These are phyloP conservation scores for Acanthacorydalis orientalis DNA, from an alignment of 2,888 invertebrate species.

Conservation along the genomic window DNA sequence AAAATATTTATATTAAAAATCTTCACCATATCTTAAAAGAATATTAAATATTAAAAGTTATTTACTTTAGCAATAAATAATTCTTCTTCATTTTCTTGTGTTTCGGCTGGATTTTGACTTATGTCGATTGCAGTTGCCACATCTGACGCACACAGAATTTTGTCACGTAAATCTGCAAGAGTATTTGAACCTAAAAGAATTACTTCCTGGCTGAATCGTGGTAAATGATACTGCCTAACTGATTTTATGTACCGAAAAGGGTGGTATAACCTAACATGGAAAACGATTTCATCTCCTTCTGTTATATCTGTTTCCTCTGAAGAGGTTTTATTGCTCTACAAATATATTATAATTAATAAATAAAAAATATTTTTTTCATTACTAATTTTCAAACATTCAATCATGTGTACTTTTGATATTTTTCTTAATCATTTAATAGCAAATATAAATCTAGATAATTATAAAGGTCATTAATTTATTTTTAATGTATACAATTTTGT, in stretches of 20 bases:
- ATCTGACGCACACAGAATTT: constrained; percentile 59
- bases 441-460: no score
- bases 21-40: not conserved
- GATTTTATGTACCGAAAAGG: constrained; percentile 21
- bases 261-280: constrained; percentile 31
- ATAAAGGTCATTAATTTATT: no score
- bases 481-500: no score
- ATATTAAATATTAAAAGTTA: not conserved
- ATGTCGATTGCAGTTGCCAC: constrained; percentile 40
- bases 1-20: not conserved
- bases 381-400: no score
- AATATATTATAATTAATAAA: not conserved
- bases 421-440: no score
- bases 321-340: constrained; percentile 9
- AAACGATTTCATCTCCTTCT: constrained; percentile 24
- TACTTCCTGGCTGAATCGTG: constrained; percentile 36
- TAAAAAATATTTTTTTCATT: no score
- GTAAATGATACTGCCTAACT: constrained; percentile 12
- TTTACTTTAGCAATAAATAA: constrained; percentile 4
- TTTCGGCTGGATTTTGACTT: constrained; percentile 34
- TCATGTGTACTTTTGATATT: no score
- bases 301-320: constrained; percentile 19
- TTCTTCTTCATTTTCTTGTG: constrained; percentile 9
- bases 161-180: constrained; percentile 55
- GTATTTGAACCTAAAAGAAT: constrained; percentile 47